phyloP scores from a whole-genome alignment of 2,888 invertebrate species.

The Cyclophora punctaria region DNA sequence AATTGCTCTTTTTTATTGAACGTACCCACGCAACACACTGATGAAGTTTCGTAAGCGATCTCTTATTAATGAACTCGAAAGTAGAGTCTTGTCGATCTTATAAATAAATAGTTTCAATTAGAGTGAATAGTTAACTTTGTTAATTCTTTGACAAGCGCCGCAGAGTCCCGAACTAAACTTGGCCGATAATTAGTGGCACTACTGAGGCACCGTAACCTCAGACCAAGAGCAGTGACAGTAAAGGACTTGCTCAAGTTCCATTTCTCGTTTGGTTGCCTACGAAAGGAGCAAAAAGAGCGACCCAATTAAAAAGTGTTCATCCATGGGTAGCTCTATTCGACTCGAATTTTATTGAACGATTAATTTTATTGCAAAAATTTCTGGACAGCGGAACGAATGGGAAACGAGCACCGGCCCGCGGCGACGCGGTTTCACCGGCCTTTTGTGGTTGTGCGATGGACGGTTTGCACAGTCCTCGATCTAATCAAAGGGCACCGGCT shows the following conservation, averaged over 20 bases:
- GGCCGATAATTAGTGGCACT: conserved; percentile 1
- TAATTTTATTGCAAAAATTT: conserved; percentile 74
- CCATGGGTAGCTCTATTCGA: conserved; percentile 66
- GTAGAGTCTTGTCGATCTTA: neutral
- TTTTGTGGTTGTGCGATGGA: conserved; percentile 62
- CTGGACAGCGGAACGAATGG: conserved; percentile 71
- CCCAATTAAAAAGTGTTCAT: conserved; percentile 74
- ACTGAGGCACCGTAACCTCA: neutral
- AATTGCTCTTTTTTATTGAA: conserved; percentile 62
- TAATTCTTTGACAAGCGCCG: conserved; percentile 20
- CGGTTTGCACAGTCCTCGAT: conserved; percentile 50
- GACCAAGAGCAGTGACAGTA: conserved; percentile 6
- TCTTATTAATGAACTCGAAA: neutral
- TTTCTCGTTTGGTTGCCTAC: conserved; percentile 54
- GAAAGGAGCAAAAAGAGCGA: conserved; percentile 60
- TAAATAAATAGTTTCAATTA: conserved; percentile 11
- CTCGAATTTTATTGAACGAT: conserved; percentile 71
- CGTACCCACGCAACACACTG: conserved; percentile 11
- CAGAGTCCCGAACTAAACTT: conserved; percentile 13
- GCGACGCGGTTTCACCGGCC: conserved; percentile 46
- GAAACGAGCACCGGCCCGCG: conserved; percentile 48
- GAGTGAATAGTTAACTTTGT: conserved; percentile 11
- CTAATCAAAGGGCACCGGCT: conserved; percentile 57
- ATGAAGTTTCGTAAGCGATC: conserved; percentile 5
- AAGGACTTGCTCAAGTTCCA: conserved; percentile 51